phyloP scores from a whole-genome alignment of 1,140 invertebrate species.

The Brachionus manjavacas region DNA sequence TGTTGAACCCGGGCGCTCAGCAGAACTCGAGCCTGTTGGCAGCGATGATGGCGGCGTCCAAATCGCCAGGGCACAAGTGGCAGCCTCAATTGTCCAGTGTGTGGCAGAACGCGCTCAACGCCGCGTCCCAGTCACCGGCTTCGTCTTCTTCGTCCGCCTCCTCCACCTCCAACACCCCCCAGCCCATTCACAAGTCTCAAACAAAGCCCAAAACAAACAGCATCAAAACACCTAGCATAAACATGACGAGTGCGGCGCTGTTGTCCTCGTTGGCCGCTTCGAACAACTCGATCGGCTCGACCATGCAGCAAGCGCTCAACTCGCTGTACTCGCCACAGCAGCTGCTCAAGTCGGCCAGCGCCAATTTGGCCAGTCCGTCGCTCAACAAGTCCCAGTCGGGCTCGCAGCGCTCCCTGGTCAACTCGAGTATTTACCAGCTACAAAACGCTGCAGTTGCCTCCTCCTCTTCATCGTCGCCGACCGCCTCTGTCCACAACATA shows the following conservation, averaged over 20 bases:
- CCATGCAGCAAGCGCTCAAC: constrained; percentile 30
- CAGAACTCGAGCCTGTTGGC: background rate
- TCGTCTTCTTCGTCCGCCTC: background rate
- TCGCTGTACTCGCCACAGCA: constrained; percentile 13
- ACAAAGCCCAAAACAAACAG: background rate
- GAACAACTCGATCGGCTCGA: background rate
- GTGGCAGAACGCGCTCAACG: constrained; percentile 13
- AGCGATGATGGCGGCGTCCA: background rate
- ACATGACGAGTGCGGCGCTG: constrained; percentile 8
- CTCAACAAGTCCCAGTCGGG: background rate
- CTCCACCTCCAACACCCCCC: background rate
- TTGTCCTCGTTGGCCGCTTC: background rate
- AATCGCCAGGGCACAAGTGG: background rate
- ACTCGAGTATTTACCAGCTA: background rate
- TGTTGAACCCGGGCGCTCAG: background rate
- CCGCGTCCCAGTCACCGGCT: background rate
- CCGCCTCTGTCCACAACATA: constrained; percentile 2
- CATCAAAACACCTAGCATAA: background rate
- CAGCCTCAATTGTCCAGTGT: background rate
- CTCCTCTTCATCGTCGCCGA: background rate
- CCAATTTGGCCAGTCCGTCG: constrained; percentile 6
- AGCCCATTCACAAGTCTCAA: background rate
- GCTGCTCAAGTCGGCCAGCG: background rate
- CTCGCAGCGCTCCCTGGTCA: background rate
- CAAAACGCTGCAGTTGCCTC: background rate